Conservation (phyloP, 1,140 invertebrate genomes). For the Lepidurus couesii region DNA sequence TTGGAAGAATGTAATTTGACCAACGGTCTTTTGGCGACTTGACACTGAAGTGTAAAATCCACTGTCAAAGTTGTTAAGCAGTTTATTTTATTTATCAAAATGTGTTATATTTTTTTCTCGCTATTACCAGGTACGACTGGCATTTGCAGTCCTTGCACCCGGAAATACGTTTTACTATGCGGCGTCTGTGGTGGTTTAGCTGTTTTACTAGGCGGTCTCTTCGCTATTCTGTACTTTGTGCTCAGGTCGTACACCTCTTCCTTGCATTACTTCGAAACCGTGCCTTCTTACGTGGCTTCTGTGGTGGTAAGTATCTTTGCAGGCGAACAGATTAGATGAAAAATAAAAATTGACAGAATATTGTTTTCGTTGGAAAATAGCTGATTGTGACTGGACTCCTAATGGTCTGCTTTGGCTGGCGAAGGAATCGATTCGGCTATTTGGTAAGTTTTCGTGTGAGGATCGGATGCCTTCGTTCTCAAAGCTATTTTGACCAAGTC, state of each 20-base stretch:
- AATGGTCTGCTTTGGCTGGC: conserved; percentile 72
- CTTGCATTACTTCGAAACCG: conserved; percentile 73
- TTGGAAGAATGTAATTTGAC: not conserved
- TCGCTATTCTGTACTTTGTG: conserved; percentile 67
- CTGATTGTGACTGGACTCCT: conserved; percentile 75
- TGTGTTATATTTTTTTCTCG: not conserved
- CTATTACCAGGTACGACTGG: conserved; percentile 9
- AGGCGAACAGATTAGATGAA: not conserved
- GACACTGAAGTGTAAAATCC: not conserved
- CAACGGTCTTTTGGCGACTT: no score
- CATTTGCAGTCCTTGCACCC: conserved; percentile 33
- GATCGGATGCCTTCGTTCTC: not conserved
- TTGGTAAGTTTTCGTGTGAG: conserved; percentile 48
- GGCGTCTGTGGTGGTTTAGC: conserved; percentile 65
- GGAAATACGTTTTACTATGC: conserved; percentile 70
- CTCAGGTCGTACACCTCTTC: conserved; percentile 71
- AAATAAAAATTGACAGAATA: conserved; percentile 13
- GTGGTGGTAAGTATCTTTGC: conserved; percentile 57
- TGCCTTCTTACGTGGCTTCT: conserved; percentile 73
- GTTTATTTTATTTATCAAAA: not conserved
- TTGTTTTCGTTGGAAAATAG: conserved; percentile 38
- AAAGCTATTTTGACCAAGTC: not conserved
- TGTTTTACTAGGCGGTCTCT: conserved; percentile 63
- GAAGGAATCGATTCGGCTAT: conserved; percentile 77
- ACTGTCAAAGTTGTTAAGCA: not conserved